phyloP scores from a whole-genome alignment of 2,888 invertebrate genomes.

The Eupithecia vulgata region DNA sequence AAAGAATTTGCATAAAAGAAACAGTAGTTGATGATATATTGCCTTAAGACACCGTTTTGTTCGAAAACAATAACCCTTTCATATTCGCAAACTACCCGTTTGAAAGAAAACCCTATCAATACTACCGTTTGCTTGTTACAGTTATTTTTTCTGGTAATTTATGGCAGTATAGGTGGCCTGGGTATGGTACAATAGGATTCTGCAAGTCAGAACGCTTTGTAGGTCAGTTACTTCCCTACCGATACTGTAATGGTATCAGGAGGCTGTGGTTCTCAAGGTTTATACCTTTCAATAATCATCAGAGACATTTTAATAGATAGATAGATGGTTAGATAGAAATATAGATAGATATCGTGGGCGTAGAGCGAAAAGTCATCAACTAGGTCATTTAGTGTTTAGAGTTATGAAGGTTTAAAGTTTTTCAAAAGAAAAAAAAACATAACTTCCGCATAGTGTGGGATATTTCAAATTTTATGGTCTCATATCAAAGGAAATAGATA shows the following conservation, averaged over 20 bases:
- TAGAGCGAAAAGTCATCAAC: too few species aligned
- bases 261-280: conserved; percentile 58
- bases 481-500: too few species aligned
- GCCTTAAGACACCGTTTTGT: conserved; percentile 49
- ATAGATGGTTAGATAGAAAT: too few species aligned
- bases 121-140: conserved; percentile 49
- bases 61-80: conserved; percentile 67
- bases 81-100: conserved; percentile 64
- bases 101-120: conserved; percentile 58
- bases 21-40: conserved; percentile 55
- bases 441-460: too few species aligned
- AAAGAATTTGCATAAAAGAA: conserved; percentile 38
- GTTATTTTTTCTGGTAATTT: conserved; percentile 63
- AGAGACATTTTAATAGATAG: too few species aligned
- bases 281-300: not conserved
- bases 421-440: too few species aligned
- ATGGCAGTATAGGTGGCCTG: conserved; percentile 72
- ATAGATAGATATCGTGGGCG: too few species aligned
- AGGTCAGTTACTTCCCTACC: conserved; percentile 72
- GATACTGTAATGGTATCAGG: conserved; percentile 56
- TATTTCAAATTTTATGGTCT: too few species aligned
- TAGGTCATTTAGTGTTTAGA: too few species aligned
- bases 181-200: conserved; percentile 57
- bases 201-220: conserved; percentile 79
- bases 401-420: too few species aligned